These are phyloP conservation scores for Sebastes steindachneri DNA, from an alignment of 2,797 vertebrate species.

Conservation along the genomic window DNA sequence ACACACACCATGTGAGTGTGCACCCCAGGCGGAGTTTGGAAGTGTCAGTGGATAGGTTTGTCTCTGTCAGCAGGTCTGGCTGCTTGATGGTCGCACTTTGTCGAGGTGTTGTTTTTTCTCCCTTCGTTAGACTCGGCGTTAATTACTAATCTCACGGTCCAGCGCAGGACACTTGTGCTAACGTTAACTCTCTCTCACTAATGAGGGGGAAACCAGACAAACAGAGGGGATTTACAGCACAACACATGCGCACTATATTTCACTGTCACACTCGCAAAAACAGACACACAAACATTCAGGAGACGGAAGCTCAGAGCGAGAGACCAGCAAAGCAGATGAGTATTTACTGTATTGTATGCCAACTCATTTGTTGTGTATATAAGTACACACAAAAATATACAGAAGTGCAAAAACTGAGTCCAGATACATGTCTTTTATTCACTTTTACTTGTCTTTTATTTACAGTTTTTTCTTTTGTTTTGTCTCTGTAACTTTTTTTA, in stretches of 20 bases:
- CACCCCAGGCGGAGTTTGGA: slow-evolving; percentile 44
- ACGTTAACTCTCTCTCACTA: slow-evolving; percentile 81
- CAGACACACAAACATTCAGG: slow-evolving; percentile 18
- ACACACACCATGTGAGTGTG: not conserved
- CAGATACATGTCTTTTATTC: not conserved
- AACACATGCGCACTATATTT: slow-evolving; percentile 51
- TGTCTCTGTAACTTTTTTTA: not conserved
- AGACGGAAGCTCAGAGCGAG: slow-evolving; percentile 20
- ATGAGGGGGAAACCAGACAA: slow-evolving; percentile 85
- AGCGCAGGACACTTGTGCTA: slow-evolving; percentile 81
- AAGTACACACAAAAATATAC: not conserved
- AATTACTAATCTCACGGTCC: slow-evolving; percentile 87
- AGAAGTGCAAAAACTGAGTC: not conserved
- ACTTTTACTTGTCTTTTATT: not conserved
- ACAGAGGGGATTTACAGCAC: slow-evolving; percentile 82
- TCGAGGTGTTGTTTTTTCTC: slow-evolving; percentile 84
- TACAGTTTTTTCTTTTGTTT: not conserved
- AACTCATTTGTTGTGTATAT: not conserved
- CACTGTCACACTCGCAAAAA: slow-evolving; percentile 42
- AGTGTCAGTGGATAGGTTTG: slow-evolving; percentile 73
- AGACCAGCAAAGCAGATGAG: not conserved
- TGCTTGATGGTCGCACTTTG: slow-evolving; percentile 82
- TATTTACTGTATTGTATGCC: fast-evolving
- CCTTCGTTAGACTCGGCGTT: slow-evolving; percentile 84
- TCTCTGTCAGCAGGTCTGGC: slow-evolving; percentile 81